Conservation (phyloP, 1,140 invertebrate species). For the Schlechtendalia chinensis region DNA sequence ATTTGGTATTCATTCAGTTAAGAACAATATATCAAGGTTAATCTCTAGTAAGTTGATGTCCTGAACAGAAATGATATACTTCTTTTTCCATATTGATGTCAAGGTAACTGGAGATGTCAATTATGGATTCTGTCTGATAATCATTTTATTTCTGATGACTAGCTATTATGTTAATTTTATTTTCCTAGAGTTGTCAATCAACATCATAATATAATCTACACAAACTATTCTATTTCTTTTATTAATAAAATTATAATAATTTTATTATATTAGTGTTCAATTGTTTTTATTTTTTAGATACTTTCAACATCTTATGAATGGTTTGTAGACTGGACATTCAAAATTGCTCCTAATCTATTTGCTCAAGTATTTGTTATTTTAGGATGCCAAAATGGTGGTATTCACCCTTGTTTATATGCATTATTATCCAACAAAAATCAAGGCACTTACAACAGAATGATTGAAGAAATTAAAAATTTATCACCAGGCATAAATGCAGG, state of each 20-base stretch:
- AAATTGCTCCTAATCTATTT: conserved; percentile 4
- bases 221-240: too few relatives aligned
- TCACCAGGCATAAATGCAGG: not conserved
- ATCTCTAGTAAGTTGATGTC: too few relatives aligned
- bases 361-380: conserved; percentile 6
- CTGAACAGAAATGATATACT: too few relatives aligned
- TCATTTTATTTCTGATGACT: too few relatives aligned
- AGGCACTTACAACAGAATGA: not conserved
- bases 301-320: not conserved
- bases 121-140: too few relatives aligned
- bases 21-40: too few relatives aligned
- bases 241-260: not conserved
- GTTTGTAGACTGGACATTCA: conserved; percentile 23
- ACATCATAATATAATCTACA: too few relatives aligned
- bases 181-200: too few relatives aligned
- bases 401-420: conserved; percentile 9
- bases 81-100: too few relatives aligned
- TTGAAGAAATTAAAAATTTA: not conserved
- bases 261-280: not conserved
- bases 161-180: too few relatives aligned
- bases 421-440: conserved; percentile 9
- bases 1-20: too few relatives aligned
- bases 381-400: not conserved
- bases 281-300: conserved; percentile 5
- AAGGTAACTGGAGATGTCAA: too few relatives aligned